Base-by-base conservation (phyloP, 2,888 invertebrate genomes). In the Eremobia ochroleuca region DNA sequence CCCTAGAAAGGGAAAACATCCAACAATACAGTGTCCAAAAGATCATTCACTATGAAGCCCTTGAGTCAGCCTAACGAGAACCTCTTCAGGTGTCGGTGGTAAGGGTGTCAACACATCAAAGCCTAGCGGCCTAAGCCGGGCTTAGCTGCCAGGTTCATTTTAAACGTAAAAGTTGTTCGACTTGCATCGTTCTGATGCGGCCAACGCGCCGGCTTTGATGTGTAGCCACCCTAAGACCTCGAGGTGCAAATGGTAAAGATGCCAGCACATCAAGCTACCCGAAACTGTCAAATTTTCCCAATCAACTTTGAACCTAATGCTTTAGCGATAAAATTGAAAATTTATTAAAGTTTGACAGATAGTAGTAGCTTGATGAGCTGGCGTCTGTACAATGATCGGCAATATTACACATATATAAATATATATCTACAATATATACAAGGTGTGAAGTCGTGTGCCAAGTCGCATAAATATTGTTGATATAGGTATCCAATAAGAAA, bases 31-130 rank as follows among this genome's bases (percentile, higher is more conserved):
- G 59, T n/a, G 25, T 25, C 55, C 25, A 67, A 49, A 68, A 73
- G n/a, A 43, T 40, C 59, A 40, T 61, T 66, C 40, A 65, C 21
- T 21, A 40, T 58, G 34, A 70, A 61, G 37, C 55, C 13, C 61
- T 71, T 76, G 55, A 70, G 66, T 28, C 25, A 31, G 37, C 59
- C 66, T 81, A 81, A 81, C 61, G 70, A 79, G 68, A 52, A 49
- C 55, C 76, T 61, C 55, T 70, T 80, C 46, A 70, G 59, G 28
- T 49, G 59, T 61, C 69, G 37, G 37, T 18, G 34, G 59, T 66
- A 69, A 49, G 67, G 67, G 31, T 66, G 25, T 25, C 13, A 21
- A 46, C 31, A 66, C 25, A 15, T 13, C 8, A 21, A 40, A 43
- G 55, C 55, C 55, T 55, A 13, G 55, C n/a, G 13, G 13, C 0